Percentiles rank a stretch among this genome's conserved stretches.
phyloP scores from a whole-genome alignment of 2,797 vertebrate species.

The Limnodromus scolopaceus region DNA sequence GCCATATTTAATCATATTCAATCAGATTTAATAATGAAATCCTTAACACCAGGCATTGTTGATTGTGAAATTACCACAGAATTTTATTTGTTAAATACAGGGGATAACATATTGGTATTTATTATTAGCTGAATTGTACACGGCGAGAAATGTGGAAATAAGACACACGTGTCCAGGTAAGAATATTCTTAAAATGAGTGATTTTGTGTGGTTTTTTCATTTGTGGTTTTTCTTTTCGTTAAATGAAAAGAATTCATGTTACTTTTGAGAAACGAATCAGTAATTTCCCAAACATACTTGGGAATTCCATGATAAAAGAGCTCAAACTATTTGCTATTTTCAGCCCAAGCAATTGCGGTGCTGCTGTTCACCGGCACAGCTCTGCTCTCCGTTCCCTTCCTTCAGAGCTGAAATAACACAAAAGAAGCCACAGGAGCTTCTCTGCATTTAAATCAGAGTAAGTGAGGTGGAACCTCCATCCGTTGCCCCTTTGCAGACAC shows the following conservation, averaged over 20 bases:
- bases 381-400: neutral
- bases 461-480: slow-evolving; percentile 1
- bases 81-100: slow-evolving; percentile 75
- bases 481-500: neutral
- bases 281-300: neutral
- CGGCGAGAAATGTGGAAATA: neutral
- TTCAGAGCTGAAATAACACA: slow-evolving; percentile 9
- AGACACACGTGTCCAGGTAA: neutral
- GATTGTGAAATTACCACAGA: slow-evolving; percentile 77
- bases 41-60: slow-evolving; percentile 74
- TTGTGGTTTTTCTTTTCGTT: neutral
- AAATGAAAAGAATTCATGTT: neutral
- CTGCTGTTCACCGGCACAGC: neutral
- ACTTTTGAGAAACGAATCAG: neutral
- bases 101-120: neutral
- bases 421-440: neutral
- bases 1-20: slow-evolving; percentile 81
- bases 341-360: neutral
- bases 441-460: slow-evolving; percentile 37
- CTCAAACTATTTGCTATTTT: neutral
- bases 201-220: neutral
- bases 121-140: slow-evolving; percentile 30
- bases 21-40: slow-evolving; percentile 81
- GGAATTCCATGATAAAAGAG: neutral
- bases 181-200: neutral